Percentiles rank a stretch among this genome's conserved stretches.
phyloP scores from a whole-genome alignment of 2,888 invertebrate genomes.

The Eupithecia centaureata region DNA sequence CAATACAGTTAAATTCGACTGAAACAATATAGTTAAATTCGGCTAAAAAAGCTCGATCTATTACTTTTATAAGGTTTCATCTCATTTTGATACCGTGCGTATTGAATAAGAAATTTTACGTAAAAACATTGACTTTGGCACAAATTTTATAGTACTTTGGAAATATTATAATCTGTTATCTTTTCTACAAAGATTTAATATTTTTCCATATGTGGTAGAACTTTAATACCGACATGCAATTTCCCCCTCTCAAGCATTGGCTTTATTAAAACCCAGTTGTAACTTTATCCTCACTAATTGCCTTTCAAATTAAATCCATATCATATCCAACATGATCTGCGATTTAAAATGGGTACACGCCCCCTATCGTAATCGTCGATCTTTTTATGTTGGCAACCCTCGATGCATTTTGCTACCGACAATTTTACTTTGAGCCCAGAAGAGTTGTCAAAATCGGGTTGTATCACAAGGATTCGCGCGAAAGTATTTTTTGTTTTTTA shows the following conservation, averaged over 20 bases:
- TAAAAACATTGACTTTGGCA: no score
- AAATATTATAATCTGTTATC: no score
- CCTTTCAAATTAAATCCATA: conserved; percentile 51
- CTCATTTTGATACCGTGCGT: background rate
- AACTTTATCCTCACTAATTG: conserved; percentile 49
- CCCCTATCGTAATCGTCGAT: conserved; percentile 35
- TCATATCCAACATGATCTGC: conserved; percentile 47
- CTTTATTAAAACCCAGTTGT: conserved; percentile 7
- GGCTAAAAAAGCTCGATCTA: background rate
- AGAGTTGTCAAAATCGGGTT: background rate
- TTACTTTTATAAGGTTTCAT: background rate
- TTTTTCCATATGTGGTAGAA: background rate
- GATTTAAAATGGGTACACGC: conserved; percentile 45
- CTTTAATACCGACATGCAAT: background rate
- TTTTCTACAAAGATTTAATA: no score
- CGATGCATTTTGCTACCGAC: background rate
- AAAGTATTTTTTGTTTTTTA: no score
- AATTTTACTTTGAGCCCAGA: background rate
- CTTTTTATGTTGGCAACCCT: conserved; percentile 37
- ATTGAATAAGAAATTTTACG: no score
- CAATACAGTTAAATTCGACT: no score
- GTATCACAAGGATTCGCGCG: background rate
- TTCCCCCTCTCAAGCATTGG: background rate
- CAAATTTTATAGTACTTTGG: no score
- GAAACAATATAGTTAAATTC: no score